Percentiles rank a stretch among this genome's conserved stretches.
phyloP scores from a whole-genome alignment of 2,888 invertebrate genomes.

The Cremastobaeus sp. region DNA sequence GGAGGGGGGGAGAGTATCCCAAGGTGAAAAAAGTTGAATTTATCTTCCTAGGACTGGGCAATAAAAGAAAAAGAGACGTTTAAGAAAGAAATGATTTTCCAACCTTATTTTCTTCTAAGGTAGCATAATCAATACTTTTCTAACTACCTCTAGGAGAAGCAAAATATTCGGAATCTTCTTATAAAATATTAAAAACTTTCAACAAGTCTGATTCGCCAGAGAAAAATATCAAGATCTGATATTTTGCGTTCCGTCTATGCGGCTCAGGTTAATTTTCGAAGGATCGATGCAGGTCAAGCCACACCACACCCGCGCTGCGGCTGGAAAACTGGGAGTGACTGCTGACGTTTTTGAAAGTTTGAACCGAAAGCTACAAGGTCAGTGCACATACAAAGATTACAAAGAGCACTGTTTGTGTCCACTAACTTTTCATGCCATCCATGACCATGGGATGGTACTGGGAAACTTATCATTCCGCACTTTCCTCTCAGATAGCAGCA shows the following conservation, averaged over 20 bases:
- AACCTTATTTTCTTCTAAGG: too few relatives aligned
- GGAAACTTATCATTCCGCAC: constrained; percentile 28
- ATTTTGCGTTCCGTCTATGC: constrained; percentile 13
- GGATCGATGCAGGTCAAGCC: constrained; percentile 70
- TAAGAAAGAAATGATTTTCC: too few relatives aligned
- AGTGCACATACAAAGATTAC: constrained; percentile 44
- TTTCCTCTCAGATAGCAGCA: constrained; percentile 30
- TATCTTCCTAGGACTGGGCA: too few relatives aligned
- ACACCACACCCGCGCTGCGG: constrained; percentile 65
- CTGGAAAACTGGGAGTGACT: constrained; percentile 51
- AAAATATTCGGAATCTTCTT: background rate
- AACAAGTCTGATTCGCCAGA: too few relatives aligned
- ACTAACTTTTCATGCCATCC: constrained; percentile 28
- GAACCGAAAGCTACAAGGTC: constrained; percentile 40
- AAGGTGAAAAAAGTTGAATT: too few relatives aligned
- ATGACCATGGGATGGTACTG: constrained; percentile 5
- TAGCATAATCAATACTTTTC: too few relatives aligned
- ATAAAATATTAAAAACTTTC: too few relatives aligned
- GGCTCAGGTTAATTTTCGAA: constrained; percentile 63
- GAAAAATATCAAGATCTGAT: too few relatives aligned
- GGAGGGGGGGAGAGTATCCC: too few relatives aligned
- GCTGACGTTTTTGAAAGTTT: constrained; percentile 38
- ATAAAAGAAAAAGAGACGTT: too few relatives aligned
- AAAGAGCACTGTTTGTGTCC: constrained; percentile 35
- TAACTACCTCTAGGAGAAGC: too few relatives aligned